phyloP scores from a whole-genome alignment of 2,113 vertebrate genomes.

The Papio anubis region DNA sequence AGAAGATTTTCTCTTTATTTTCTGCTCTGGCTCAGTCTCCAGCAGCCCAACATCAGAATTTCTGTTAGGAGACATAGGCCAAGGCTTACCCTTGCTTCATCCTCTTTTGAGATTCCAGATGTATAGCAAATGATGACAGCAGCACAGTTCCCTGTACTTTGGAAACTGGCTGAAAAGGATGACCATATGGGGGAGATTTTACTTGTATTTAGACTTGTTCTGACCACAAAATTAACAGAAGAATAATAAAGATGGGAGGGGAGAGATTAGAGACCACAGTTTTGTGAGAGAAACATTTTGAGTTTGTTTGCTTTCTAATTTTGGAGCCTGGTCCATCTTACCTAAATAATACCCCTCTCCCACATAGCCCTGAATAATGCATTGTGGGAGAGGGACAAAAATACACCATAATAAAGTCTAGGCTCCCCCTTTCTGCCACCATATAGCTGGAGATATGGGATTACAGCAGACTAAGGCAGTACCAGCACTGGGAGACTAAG shows the following conservation, averaged over 20 bases:
- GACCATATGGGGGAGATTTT: not conserved
- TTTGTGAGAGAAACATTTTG: slow-evolving; percentile 61
- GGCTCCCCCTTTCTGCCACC: not conserved
- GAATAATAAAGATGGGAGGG: slow-evolving; percentile 73
- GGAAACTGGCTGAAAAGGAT: not conserved
- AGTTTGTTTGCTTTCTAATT: slow-evolving; percentile 70
- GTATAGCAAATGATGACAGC: slow-evolving; percentile 14
- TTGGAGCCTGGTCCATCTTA: slow-evolving; percentile 55
- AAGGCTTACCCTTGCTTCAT: not conserved
- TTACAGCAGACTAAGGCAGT: not conserved
- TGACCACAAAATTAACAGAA: slow-evolving; percentile 66
- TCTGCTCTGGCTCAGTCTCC: not conserved
- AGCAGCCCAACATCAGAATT: not conserved
- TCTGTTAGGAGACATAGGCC: not conserved
- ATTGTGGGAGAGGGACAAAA: not conserved
- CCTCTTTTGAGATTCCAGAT: not conserved
- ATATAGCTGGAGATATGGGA: not conserved
- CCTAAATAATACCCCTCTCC: slow-evolving; percentile 28
- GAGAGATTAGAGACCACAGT: slow-evolving; percentile 70
- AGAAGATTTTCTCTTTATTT: not conserved
- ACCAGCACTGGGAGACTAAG: not conserved
- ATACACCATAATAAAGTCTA: not conserved
- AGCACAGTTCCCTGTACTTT: not conserved
- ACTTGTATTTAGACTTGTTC: slow-evolving; percentile 73
- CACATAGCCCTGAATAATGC: not conserved